Base-by-base conservation (phyloP, 2,113 vertebrate species). In the Nothobranchius kuhntae region DNA sequence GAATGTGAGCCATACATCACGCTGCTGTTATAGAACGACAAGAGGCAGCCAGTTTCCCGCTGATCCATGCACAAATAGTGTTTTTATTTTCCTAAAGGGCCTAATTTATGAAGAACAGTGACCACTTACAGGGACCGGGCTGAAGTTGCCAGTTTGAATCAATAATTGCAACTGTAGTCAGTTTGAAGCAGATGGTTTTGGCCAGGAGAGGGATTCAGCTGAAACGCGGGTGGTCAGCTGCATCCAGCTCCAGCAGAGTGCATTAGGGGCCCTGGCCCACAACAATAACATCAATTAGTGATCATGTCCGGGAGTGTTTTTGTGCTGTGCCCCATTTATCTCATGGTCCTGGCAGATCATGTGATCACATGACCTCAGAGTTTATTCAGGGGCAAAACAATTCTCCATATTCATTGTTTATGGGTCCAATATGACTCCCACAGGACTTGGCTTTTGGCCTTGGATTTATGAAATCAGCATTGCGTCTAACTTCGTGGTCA, bases 161-260 rank as follows among this genome's bases (percentile, higher is more conserved):
- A 83, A 87, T 90, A 83, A 59, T 60, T 67, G 68, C 80, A 85
- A 73, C 78, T 77, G 38, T 85, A 83, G 88, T 88, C 87, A 86
- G 88, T 80, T 81, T 74, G 80, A 74, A 84, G 80, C 88, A 89
- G 85, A 89, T 89, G 88, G 60, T 53, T 86, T 82, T 70, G 13
- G 9, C 61, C 60, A 69, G 76, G 83, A 81, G 79, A 86, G 81
- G 77, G 50, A 68, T 87, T 70, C 4, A 53, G 61, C 61, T 81
- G 80, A 82, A 90, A 86, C 73, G 7, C 3, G 77, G 88, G 83
- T 57, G 77, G 53, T 30, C 2, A 30, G 68, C 60, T 61, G 48
- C 10, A 26, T 55, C 52, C 71, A 46, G 46, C 62, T 78, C 21
- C 50, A 75, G 24, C 15, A 38, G 65, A 65, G 71, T 68, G 57